Evolutionary conservation across 2,888 invertebrate species (phyloP).

Genomic region (Plemyria rubiginata): DNA sequence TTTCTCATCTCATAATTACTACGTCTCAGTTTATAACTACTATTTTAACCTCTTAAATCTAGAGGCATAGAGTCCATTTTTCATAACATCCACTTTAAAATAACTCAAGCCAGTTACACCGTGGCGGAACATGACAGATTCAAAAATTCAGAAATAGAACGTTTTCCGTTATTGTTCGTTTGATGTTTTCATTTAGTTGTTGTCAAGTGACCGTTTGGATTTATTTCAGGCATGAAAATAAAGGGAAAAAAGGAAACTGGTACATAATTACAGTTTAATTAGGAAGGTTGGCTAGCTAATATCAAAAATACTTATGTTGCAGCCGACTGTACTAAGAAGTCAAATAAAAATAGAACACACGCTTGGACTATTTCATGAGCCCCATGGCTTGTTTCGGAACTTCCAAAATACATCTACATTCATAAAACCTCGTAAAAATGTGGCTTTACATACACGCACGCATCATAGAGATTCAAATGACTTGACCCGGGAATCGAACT

Average conservation of each 20-base stretch:
- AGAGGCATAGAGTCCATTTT: neutral
- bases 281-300: neutral
- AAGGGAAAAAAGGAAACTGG: neutral
- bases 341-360: neutral
- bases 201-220: constrained; percentile 18
- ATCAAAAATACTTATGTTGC: no score
- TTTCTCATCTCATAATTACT: no score
- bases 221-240: neutral
- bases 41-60: neutral
- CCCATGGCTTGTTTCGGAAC: constrained; percentile 9
- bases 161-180: constrained; percentile 23
- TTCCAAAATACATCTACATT: constrained; percentile 27
- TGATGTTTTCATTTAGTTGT: constrained; percentile 17
- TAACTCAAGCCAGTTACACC: constrained; percentile 8
- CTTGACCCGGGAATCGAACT: constrained; percentile 41
- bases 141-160: constrained; percentile 14
- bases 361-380: constrained; percentile 7
- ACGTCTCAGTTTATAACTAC: neutral
- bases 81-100: neutral
- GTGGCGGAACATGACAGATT: constrained; percentile 12
- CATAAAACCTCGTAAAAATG: constrained; percentile 31
- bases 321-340: neutral
- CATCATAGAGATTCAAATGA: constrained; percentile 37
- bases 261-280: neutral
- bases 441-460: constrained; percentile 32